These are phyloP conservation scores for Labeo catla DNA, from an alignment of 2,113 vertebrate species.

Conservation along the genomic window DNA sequence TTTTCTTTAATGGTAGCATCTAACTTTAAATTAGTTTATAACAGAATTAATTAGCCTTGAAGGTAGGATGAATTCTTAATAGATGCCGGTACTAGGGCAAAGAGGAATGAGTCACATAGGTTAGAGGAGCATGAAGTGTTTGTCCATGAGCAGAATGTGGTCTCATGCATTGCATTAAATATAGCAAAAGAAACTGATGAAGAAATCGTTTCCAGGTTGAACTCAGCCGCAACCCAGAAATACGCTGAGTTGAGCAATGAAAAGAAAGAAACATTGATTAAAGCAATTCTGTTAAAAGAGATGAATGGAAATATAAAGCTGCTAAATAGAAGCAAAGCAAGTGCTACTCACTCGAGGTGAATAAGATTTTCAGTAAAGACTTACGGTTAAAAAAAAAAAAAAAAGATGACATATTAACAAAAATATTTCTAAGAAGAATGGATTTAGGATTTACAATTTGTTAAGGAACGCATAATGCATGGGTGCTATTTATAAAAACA, in stretches of 20 bases:
- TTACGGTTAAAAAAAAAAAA: background rate
- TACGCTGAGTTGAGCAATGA: background rate
- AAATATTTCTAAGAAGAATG: background rate
- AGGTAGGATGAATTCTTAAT: background rate
- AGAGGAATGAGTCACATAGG: background rate
- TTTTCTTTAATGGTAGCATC: background rate
- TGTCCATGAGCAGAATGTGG: background rate
- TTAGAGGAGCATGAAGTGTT: background rate
- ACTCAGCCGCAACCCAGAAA: background rate
- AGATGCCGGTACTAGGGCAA: background rate
- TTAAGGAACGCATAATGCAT: background rate
- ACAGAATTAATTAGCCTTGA: conserved; percentile 14
- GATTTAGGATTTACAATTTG: background rate
- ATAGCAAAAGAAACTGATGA: background rate
- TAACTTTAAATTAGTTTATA: background rate
- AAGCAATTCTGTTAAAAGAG: background rate
- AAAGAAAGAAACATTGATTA: background rate
- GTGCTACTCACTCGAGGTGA: background rate
- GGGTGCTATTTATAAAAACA: background rate
- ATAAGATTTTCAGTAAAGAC: background rate
- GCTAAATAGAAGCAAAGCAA: background rate
- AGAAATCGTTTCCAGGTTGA: background rate
- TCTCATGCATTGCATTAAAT: background rate
- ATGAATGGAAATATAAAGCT: background rate
- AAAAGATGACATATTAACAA: background rate